A percentile compares a stretch with the other conserved stretches of the same genome.
Evolutionary conservation across 2,113 vertebrate species (phyloP).

Genomic region (Eptesicus fuscus): DNA sequence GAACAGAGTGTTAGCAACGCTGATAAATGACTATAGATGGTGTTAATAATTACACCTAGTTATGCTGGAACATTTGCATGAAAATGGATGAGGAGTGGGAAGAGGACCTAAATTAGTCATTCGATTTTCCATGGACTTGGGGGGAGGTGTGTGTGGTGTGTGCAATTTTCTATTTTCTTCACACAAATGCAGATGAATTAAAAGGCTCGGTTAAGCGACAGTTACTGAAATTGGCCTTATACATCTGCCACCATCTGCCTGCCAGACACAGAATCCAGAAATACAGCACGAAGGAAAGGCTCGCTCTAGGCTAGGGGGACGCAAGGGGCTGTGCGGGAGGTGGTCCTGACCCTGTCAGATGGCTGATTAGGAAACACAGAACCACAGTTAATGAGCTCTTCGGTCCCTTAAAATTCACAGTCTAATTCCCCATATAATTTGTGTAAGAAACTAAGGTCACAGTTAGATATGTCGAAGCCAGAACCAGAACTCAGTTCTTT

Average conservation of each 20-base stretch:
- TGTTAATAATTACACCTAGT: neutral
- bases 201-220: neutral
- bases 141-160: neutral
- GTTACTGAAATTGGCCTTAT: neutral
- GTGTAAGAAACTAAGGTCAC: neutral
- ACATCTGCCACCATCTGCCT: slow-evolving; percentile 24
- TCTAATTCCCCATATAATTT: too few relatives aligned
- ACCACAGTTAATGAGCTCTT: neutral
- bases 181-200: slow-evolving; percentile 17
- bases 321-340: too few relatives aligned
- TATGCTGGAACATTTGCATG: neutral
- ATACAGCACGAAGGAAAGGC: neutral
- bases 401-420: neutral
- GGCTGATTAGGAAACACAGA: neutral
- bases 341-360: too few relatives aligned
- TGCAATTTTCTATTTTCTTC: neutral
- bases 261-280: neutral
- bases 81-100: neutral
- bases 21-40: neutral
- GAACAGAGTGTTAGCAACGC: neutral
- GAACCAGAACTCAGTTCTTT: fast-evolving
- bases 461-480: neutral
- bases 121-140: neutral
- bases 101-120: neutral
- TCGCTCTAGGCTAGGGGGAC: neutral